Evolutionary conservation across 2,797 vertebrate species (phyloP).

Genomic region (Serranus cabrilla): DNA sequence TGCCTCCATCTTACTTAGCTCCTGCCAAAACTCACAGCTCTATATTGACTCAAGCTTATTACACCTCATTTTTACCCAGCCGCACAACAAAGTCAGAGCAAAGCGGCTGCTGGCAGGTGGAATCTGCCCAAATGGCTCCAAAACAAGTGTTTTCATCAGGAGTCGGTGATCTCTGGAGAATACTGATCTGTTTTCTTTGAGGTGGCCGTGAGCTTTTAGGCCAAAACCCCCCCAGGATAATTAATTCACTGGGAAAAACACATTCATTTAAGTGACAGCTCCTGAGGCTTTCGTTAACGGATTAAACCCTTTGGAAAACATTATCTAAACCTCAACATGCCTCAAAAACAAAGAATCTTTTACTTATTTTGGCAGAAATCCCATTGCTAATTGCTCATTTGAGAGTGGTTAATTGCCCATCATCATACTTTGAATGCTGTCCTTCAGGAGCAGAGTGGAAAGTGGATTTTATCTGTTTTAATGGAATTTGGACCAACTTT

Average conservation of each 20-base stretch:
- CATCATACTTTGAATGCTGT: neutral
- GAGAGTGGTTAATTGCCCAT: neutral
- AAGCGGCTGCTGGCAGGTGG: constrained; percentile 41
- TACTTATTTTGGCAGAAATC: neutral
- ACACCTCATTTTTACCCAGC: constrained; percentile 51
- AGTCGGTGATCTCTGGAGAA: constrained; percentile 33
- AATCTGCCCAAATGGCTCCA: constrained; percentile 24
- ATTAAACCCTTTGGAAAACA: neutral
- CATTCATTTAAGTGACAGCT: neutral
- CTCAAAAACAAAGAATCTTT: neutral
- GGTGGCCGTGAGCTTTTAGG: constrained; percentile 1
- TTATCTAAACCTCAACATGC: neutral
- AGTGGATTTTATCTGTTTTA: too few species aligned
- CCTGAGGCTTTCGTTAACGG: neutral
- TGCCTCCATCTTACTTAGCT: constrained; percentile 77
- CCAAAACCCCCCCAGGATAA: neutral
- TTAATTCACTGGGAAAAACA: constrained; percentile 4
- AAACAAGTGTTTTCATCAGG: constrained; percentile 57
- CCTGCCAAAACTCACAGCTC: constrained; percentile 79
- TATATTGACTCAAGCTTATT: constrained; percentile 76
- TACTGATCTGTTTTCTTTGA: constrained; percentile 14
- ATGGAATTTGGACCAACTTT: too few species aligned
- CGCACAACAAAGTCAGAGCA: constrained; percentile 56
- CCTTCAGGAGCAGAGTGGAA: too few species aligned
- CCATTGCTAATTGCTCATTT: neutral